Evolutionary conservation across 1,140 invertebrate species (phyloP).

Genomic region (Drosophila pallidifrons): DNA sequence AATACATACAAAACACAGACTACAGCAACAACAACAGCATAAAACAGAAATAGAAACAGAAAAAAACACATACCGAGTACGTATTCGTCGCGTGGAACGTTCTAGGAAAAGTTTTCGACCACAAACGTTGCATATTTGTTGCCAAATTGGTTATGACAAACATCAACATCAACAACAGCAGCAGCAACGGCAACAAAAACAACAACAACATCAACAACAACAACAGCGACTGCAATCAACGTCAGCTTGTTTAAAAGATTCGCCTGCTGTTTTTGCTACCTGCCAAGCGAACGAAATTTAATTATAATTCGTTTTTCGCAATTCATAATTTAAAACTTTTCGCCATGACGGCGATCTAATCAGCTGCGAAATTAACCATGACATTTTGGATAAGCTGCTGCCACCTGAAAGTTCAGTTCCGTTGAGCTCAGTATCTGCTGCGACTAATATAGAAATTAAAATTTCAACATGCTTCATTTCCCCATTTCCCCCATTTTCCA

Average conservation of each 20-base stretch:
- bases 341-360: constrained; percentile 68
- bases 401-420: neutral
- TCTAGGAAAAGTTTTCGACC: constrained; percentile 31
- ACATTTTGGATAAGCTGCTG: constrained; percentile 57
- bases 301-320: constrained; percentile 64
- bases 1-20: constrained; percentile 18
- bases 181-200: constrained; percentile 28
- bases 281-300: constrained; percentile 55
- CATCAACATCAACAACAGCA: constrained; percentile 5
- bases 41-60: too few relatives aligned
- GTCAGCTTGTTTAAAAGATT: constrained; percentile 6
- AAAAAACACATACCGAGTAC: constrained; percentile 36
- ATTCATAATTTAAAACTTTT: constrained; percentile 77
- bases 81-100: constrained; percentile 46
- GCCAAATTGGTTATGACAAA: constrained; percentile 56
- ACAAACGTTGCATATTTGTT: constrained; percentile 39
- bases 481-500: neutral
- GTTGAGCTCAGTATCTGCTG: constrained; percentile 7
- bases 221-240: constrained; percentile 29
- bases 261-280: constrained; percentile 37
- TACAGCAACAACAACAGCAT: neutral
- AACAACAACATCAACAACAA: constrained; percentile 29
- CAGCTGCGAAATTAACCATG: constrained; percentile 64
- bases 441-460: constrained; percentile 75
- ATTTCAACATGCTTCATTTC: constrained; percentile 62